Conservation (phyloP, 1,140 invertebrate genomes). For the Drosophila kepulauana region DNA sequence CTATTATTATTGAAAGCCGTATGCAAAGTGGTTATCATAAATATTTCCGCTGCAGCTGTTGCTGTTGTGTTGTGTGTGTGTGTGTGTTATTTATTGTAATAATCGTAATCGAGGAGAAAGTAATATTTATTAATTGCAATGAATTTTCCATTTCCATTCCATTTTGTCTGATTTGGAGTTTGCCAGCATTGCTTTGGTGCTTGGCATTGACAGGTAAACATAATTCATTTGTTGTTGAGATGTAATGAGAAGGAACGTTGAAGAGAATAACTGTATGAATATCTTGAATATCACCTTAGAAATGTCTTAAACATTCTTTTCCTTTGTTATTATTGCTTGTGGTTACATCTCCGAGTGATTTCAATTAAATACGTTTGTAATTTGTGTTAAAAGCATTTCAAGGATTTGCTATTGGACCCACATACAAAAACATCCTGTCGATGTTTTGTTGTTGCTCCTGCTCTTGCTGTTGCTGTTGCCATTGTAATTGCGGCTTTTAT, state of each 20-base stretch:
- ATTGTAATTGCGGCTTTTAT: constrained; percentile 1
- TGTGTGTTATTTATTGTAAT: too few species aligned
- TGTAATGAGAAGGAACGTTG: neutral
- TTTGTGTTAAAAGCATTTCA: constrained; percentile 71
- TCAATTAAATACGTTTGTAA: constrained; percentile 29
- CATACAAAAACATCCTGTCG: neutral
- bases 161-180: too few species aligned
- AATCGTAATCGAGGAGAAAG: neutral
- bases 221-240: neutral
- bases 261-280: neutral
- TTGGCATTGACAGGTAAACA: neutral
- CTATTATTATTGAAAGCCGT: too few species aligned
- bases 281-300: neutral
- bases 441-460: too few species aligned
- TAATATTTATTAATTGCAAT: constrained; percentile 21
- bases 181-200: constrained; percentile 30
- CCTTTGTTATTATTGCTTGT: neutral
- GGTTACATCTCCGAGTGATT: neutral
- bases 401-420: constrained; percentile 50
- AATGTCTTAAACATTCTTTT: neutral
- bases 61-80: too few species aligned
- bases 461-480: neutral
- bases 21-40: neutral
- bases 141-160: constrained; percentile 48
- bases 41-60: neutral